Evolutionary conservation across 2,797 vertebrate genomes (phyloP).

Genomic region (Acanthornis magna): DNA sequence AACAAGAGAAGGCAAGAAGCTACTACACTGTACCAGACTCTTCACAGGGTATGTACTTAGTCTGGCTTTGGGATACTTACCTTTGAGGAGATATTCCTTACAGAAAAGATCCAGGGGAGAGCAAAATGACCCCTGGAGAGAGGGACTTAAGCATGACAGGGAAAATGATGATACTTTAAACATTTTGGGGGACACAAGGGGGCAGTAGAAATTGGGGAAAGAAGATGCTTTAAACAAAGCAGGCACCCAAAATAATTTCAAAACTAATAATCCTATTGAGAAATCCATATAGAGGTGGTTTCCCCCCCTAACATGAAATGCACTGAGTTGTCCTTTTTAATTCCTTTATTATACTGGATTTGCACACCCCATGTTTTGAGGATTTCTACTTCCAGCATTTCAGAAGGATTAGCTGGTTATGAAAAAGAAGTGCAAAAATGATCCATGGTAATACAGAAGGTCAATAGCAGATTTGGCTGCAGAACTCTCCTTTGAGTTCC

Average conservation of each 20-base stretch:
- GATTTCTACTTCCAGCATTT: neutral
- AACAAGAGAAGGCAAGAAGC: neutral
- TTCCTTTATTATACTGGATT: neutral
- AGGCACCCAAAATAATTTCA: neutral
- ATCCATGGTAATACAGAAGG: neutral
- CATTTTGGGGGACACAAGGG: neutral
- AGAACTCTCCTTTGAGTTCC: neutral
- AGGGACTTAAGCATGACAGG: neutral
- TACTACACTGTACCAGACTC: neutral
- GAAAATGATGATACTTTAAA: neutral
- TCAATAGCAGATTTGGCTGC: neutral
- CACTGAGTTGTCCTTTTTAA: neutral
- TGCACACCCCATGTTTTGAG: neutral
- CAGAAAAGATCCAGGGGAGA: neutral
- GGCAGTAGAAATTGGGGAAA: neutral
- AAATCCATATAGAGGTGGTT: neutral
- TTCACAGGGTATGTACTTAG: neutral
- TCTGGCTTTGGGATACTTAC: neutral
- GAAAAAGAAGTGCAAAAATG: neutral
- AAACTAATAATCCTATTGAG: neutral
- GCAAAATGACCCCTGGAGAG: neutral
- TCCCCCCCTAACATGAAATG: neutral
- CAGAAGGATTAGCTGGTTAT: neutral
- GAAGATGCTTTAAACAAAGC: neutral
- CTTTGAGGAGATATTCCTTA: neutral